Conservation (phyloP, 2,888 invertebrate genomes). For the Ditylenchus weischeri region DNA sequence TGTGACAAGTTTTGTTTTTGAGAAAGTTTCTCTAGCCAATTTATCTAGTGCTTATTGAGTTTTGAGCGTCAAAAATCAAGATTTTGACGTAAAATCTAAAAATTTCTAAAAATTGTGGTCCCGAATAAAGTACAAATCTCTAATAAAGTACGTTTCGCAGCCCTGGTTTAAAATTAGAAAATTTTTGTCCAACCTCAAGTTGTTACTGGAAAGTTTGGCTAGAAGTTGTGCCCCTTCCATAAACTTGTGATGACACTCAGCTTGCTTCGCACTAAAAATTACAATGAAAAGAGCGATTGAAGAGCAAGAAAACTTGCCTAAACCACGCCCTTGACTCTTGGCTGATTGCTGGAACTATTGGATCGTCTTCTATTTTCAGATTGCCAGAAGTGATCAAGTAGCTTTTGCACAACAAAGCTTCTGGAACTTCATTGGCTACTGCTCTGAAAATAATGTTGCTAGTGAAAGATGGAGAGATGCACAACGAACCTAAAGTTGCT, state of each 20-base stretch:
- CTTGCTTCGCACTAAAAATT: constrained; percentile 12
- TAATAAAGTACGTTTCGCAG: too few relatives aligned
- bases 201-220: constrained; percentile 4
- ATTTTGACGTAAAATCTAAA: too few relatives aligned
- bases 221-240: constrained; percentile 20
- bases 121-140: too few relatives aligned
- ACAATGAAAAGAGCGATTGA: too few relatives aligned
- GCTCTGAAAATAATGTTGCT: constrained; percentile 1
- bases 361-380: neutral
- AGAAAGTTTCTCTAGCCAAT: too few relatives aligned
- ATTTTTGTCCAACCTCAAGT: constrained; percentile 10
- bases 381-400: constrained; percentile 4
- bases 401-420: constrained; percentile 17
- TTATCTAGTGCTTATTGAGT: too few relatives aligned
- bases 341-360: neutral
- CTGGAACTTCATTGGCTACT: constrained; percentile 21
- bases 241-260: constrained; percentile 18
- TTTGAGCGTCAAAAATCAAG: too few relatives aligned
- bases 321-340: constrained; percentile 13
- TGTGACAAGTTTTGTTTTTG: too few relatives aligned
- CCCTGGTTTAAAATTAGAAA: too few relatives aligned
- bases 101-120: too few relatives aligned
- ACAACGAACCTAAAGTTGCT: constrained; percentile 10
- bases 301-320: neutral
- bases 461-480: constrained; percentile 3